Base-by-base conservation (phyloP, 2,797 vertebrate genomes). In the Alfaro cultratus region DNA sequence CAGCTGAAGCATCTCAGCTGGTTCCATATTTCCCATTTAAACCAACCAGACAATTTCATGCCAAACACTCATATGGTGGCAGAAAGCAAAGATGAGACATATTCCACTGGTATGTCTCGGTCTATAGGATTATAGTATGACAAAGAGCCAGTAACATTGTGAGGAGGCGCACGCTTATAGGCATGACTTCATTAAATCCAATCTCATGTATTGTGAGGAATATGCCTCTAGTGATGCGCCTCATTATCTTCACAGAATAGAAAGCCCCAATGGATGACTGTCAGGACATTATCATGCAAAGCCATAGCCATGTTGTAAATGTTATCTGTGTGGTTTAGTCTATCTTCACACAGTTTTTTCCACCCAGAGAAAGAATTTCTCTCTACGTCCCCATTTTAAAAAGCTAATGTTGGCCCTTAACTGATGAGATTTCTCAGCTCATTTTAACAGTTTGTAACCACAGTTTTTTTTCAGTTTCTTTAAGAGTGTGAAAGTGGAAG, bases 101-200 rank as follows among this genome's bases (percentile, higher is more conserved):
- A 77, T 85, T 86, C 89, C 85, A 45, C 57, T 73, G 87, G 86
- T 62, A 77, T 7, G 73, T 73, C 75, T 39, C 77, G 31, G 81
- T 87, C 87, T 86, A 91, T 85, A 91, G 91, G 93, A 94, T 95
- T 94, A 93, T 78, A 90, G 55, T 85, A 73, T 46, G 87, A 87
- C 85, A 93, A 89, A 91, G 88, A 85, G 49, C 75, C 80, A 57
- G 82, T 85, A 80, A 83, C 87, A 85, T 82, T 76, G 88, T 88
- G 45, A 88, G 88, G 83, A 85, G 88, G 89, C 67, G 71, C 74
- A 4, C 73, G 70, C 72, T 93, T 92, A 95, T 75, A 87, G 81
- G 85, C 91, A 53, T 94, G 93, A 93, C 94, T 91, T 92, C 89
- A 94, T 95, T 94, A 92, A 88, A 93, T 88, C 83, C 81, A 89